These are phyloP conservation scores for Bombylius discolor DNA, from an alignment of 2,888 invertebrate species.

Conservation along the genomic window DNA sequence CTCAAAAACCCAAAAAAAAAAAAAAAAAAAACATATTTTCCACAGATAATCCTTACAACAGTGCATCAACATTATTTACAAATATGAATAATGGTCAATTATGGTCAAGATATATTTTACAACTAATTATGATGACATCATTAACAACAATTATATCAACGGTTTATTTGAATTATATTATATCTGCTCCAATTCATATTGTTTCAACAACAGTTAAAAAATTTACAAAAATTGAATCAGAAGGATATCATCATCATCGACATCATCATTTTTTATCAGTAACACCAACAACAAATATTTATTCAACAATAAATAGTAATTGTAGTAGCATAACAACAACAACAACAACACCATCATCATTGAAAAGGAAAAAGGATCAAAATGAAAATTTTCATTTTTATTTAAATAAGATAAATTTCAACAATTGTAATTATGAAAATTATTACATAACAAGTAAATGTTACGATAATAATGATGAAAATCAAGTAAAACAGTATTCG, in stretches of 20 bases:
- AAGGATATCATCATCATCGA: background rate
- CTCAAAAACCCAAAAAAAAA: background rate
- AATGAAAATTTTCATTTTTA: no score
- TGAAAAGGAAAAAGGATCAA: no score
- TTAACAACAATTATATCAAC: constrained; percentile 6
- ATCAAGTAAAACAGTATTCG: no score
- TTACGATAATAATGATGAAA: no score
- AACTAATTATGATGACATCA: constrained; percentile 12
- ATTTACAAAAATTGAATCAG: background rate
- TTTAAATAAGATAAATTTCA: no score
- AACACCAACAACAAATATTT: background rate
- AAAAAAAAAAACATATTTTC: constrained; percentile 12
- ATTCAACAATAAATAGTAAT: background rate
- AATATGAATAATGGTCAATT: background rate
- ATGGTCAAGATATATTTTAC: constrained; percentile 11
- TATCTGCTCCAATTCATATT: background rate
- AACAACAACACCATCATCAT: no score
- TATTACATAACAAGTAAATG: no score
- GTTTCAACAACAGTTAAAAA: background rate
- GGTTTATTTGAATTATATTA: background rate
- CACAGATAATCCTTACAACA: constrained; percentile 26
- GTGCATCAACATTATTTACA: constrained; percentile 15
- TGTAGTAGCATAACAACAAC: no score
- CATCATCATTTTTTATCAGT: background rate
- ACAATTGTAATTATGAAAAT: no score